These are phyloP conservation scores for Pseudonaja textilis DNA, from an alignment of 2,113 vertebrate genomes.

Conservation along the genomic window DNA sequence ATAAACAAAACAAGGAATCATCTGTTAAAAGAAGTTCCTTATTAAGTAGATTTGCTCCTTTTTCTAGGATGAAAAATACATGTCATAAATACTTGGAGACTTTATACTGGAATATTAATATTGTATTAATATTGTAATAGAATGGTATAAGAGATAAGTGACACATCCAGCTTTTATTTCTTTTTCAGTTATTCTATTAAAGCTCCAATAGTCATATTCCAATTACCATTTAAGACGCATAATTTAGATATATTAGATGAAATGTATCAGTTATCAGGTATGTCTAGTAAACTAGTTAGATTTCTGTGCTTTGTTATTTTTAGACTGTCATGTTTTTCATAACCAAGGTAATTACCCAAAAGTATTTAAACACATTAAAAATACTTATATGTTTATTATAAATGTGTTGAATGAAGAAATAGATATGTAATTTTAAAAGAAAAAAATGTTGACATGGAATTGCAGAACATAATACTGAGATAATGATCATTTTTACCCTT, in stretches of 20 bases:
- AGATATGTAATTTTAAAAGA: background rate
- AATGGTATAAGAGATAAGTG: background rate
- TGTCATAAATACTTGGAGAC: background rate
- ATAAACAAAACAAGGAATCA: background rate
- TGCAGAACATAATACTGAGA: background rate
- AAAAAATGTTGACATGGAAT: background rate
- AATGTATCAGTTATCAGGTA: background rate
- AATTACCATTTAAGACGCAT: background rate
- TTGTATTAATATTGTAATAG: background rate
- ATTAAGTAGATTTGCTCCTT: background rate
- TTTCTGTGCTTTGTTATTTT: background rate
- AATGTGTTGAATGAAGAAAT: background rate
- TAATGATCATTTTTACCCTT: background rate
- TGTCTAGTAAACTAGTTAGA: background rate
- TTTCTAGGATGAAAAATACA: background rate
- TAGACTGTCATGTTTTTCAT: background rate
- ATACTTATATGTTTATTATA: too few relatives aligned
- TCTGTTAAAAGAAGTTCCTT: background rate
- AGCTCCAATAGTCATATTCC: background rate
- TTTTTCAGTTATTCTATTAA: background rate
- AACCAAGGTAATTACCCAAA: background rate
- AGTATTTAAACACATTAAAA: background rate
- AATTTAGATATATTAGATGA: background rate
- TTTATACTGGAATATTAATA: background rate
- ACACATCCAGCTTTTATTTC: background rate